These are phyloP conservation scores for Zaprionus camerounensis DNA, from an alignment of 1,140 invertebrate genomes.

Conservation along the genomic window DNA sequence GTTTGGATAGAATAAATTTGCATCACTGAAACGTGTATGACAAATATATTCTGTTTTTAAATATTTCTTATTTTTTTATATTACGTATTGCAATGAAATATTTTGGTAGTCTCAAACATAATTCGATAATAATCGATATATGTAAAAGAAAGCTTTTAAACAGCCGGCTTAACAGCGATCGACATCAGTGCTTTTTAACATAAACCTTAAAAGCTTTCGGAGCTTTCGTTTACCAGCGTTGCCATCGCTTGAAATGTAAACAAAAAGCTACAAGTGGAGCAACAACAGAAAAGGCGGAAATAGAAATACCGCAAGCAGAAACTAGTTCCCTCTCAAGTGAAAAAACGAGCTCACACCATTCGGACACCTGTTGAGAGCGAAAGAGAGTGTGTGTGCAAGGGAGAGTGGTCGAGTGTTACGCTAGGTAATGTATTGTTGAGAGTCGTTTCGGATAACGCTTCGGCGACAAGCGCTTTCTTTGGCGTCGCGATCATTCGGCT, in stretches of 20 bases:
- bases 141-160: neutral
- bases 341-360: neutral
- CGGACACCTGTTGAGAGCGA: conserved; percentile 25
- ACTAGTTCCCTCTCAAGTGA: conserved; percentile 2
- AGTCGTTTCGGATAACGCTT: neutral
- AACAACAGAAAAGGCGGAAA: conserved; percentile 27
- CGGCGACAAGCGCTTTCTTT: conserved; percentile 2
- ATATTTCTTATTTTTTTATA: neutral
- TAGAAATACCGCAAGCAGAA: conserved; percentile 6
- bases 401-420: neutral
- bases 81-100: neutral
- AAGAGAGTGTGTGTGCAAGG: neutral
- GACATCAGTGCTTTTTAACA: conserved; percentile 13
- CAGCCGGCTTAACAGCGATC: conserved; percentile 16
- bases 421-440: conserved; percentile 1
- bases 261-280: conserved; percentile 22
- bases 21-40: neutral
- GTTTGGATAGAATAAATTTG: neutral
- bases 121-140: neutral
- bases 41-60: neutral
- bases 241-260: conserved; percentile 10
- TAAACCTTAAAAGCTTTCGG: neutral
- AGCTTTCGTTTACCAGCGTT: conserved; percentile 3
- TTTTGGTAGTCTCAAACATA: no score
- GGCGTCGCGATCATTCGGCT: conserved; percentile 36